These are phyloP conservation scores for Hirundo rustica DNA, from an alignment of 2,797 vertebrate species.

Conservation along the genomic window DNA sequence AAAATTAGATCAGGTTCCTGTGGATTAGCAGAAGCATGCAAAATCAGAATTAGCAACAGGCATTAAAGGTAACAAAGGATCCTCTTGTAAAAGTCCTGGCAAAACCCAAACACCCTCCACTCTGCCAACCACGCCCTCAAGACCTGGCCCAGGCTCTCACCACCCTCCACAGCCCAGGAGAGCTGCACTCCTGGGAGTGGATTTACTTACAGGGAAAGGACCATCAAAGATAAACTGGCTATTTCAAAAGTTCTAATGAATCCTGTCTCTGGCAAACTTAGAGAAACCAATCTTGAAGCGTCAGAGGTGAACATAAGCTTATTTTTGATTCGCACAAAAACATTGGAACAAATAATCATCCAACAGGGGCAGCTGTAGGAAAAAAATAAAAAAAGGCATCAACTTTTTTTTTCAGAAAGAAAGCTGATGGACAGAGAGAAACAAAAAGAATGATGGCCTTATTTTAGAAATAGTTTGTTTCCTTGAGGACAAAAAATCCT, in stretches of 20 bases:
- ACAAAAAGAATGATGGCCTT: not conserved
- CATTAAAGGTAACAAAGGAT: not conserved
- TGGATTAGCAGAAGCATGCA: not conserved
- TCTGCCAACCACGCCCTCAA: accelerated
- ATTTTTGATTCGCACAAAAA: not conserved
- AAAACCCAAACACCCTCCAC: not conserved
- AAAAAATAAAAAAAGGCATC: not conserved
- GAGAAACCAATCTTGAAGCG: accelerated
- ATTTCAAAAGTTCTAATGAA: not conserved
- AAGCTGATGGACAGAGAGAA: not conserved
- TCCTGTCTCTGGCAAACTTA: not conserved
- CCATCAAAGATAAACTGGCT: not conserved
- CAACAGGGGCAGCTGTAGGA: not conserved
- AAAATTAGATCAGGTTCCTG: not conserved
- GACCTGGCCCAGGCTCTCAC: not conserved
- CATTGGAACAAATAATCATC: not conserved
- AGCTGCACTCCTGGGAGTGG: not conserved
- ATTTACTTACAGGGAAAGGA: not conserved
- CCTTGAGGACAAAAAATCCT: not conserved
- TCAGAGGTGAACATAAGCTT: not conserved
- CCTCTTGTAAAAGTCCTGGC: not conserved
- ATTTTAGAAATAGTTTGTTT: not conserved
- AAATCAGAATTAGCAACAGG: not conserved
- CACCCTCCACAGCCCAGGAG: accelerated
- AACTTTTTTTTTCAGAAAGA: not conserved